Base-by-base conservation (phyloP, 23 tunicate species). In the Halocynthia roretzi region DNA sequence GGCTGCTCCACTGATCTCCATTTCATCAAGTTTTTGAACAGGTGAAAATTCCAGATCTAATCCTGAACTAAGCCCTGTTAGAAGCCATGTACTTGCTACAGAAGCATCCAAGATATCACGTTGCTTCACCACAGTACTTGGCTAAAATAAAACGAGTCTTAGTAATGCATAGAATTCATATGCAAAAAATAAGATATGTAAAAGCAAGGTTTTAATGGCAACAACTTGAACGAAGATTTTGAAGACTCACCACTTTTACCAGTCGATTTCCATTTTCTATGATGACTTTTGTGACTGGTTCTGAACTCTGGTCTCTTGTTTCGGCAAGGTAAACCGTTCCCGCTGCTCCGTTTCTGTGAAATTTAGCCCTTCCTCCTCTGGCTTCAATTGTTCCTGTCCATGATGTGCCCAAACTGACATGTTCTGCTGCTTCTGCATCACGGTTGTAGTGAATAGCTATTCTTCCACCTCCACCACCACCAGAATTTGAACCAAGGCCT, bases 391-490 rank as follows among this genome's bases (percentile, higher is more conserved):
- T 52, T 11, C 80, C 80, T 20, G 10, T 31, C 80, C 80, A 76
- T 44, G 67, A 31, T 56, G 67, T n/a, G 11, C 80, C 80, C 8
- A 76, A 52, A 31, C 44, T 31, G 4, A 31, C 44, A 15, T 56
- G 20, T 0, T 58, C 50, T 0, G 68, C 10, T 7, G 80, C 48
- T n/a, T 8, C 67, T 7, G 61, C 49, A 14, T 52, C 11, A 52
- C 68, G 61, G 9, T 67, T 22, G 80, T 56, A 76, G 61, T 17
- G 61, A 53, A 76, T 56, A 53, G 80, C 80, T 15, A 76, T 56
- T 17, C 80, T 54, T 6, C 80, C 80, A 22, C 80, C 80, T 8
- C 80, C 80, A 10, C 80, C 80, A 15, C 80, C 80, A n/a, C 80
- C 69, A 15, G 53, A 52, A 8, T 31, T 44, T 67, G 71, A 67